Conservation (phyloP, 2,797 vertebrate genomes). For the Phoebastria nigripes region DNA sequence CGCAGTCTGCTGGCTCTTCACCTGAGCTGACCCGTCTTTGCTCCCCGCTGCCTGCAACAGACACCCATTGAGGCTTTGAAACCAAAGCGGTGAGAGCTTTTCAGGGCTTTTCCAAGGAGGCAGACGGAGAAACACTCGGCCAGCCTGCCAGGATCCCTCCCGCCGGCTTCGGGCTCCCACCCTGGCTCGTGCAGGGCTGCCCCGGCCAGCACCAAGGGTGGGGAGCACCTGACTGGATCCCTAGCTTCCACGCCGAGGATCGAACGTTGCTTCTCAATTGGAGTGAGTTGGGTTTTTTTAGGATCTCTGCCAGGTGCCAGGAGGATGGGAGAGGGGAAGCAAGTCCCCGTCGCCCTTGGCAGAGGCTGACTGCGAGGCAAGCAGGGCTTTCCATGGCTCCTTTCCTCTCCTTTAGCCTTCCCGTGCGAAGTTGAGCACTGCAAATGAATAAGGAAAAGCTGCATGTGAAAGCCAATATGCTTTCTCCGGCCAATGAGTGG, state of each 20-base stretch:
- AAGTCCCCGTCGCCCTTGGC: background rate
- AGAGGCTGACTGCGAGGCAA: background rate
- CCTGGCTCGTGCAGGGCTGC: background rate
- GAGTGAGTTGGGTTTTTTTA: background rate
- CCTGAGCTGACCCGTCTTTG: background rate
- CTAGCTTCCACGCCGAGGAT: background rate
- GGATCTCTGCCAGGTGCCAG: background rate
- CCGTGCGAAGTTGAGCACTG: background rate
- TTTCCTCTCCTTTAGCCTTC: background rate
- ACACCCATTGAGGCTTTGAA: background rate
- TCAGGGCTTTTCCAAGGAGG: background rate
- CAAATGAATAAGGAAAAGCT: background rate
- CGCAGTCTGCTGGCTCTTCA: background rate
- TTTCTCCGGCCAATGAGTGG: background rate
- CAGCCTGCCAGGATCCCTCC: background rate
- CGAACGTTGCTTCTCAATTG: background rate
- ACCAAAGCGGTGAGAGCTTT: background rate
- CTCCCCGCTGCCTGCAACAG: background rate
- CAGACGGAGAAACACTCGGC: background rate
- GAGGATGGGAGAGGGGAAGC: background rate
- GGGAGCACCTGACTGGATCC: background rate
- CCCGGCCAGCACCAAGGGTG: background rate
- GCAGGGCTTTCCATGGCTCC: background rate
- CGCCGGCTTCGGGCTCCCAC: accelerated
- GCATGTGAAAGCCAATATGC: accelerated